phyloP scores from a whole-genome alignment of 2,113 vertebrate species.

The Pyrgilauda ruficollis region DNA sequence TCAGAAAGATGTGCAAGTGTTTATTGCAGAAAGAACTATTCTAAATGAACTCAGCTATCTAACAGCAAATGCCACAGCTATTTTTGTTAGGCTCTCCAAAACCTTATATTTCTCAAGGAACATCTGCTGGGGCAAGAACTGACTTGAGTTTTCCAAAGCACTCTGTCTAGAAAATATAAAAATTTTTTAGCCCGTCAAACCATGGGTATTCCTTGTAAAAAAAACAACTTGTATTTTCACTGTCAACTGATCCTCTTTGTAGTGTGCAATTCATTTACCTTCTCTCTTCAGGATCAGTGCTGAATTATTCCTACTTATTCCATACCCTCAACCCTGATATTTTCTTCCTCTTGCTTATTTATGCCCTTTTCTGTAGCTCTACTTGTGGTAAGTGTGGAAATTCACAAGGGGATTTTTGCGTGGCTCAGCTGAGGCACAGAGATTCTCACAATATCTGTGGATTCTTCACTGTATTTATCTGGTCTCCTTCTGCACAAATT shows the following conservation, averaged over 20 bases:
- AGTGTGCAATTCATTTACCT: neutral
- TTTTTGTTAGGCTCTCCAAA: neutral
- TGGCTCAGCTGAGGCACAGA: accelerated
- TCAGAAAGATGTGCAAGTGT: neutral
- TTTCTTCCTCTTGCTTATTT: neutral
- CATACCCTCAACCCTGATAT: neutral
- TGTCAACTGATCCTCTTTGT: neutral
- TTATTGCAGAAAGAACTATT: neutral
- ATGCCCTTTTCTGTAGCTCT: neutral
- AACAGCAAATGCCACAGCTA: neutral
- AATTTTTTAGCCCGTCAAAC: neutral
- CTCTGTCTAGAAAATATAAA: neutral
- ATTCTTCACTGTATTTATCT: neutral
- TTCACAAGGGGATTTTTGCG: neutral
- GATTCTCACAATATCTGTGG: accelerated
- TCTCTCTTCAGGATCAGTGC: neutral
- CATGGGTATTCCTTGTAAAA: neutral
- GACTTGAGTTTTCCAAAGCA: neutral
- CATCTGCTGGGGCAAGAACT: neutral
- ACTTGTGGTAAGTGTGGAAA: neutral
- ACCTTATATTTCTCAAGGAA: neutral
- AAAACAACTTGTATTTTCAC: neutral
- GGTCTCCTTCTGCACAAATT: neutral
- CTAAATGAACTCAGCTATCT: neutral
- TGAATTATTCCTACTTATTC: neutral